Conservation (phyloP, 2,888 invertebrate species). For the Dysmachus trigonus region DNA sequence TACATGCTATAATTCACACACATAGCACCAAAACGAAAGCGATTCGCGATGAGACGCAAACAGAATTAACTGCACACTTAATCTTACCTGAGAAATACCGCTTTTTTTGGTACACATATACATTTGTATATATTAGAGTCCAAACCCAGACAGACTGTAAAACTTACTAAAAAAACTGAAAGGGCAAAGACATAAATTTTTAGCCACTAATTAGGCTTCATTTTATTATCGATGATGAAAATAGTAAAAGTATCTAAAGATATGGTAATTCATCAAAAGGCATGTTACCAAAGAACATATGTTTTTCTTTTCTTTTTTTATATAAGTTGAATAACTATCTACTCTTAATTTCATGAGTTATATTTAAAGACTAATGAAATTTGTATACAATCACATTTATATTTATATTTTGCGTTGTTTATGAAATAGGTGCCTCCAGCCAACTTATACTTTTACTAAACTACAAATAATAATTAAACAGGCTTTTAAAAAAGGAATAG, state of each 20-base stretch:
- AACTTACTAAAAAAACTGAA: neutral
- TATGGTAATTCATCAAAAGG: neutral
- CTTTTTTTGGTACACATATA: no score
- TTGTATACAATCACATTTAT: no score
- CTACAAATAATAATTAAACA: no score
- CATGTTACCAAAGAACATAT: neutral
- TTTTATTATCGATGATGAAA: neutral
- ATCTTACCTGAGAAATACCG: neutral
- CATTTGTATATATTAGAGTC: no score
- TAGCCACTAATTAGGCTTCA: neutral
- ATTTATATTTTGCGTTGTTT: no score
- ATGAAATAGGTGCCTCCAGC: no score
- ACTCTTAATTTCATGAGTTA: neutral
- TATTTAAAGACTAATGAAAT: no score
- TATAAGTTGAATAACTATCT: neutral
- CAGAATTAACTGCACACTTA: neutral
- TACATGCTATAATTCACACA: neutral
- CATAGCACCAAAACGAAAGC: neutral
- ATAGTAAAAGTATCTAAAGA: neutral
- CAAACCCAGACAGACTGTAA: neutral
- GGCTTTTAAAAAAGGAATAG: no score
- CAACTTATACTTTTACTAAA: no score
- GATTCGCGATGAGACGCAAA: neutral
- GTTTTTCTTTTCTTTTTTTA: no score
- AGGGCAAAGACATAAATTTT: neutral